These are phyloP conservation scores for Heliconius aoede DNA, from an alignment of 2,888 invertebrate genomes.

Conservation along the genomic window DNA sequence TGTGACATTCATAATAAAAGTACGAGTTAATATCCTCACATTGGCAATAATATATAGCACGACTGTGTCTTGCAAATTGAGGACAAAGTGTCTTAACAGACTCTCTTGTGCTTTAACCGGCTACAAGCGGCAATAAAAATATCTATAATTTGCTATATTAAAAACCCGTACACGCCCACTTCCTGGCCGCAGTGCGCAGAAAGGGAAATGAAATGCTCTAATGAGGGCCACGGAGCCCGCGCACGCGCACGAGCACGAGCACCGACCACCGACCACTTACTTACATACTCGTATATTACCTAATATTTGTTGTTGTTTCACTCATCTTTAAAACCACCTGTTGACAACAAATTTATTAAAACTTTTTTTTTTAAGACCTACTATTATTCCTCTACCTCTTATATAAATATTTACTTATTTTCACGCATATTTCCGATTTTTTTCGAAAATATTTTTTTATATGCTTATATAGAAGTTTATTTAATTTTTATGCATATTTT, in stretches of 20 bases:
- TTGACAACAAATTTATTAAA: neutral
- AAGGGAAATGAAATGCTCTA: constrained; percentile 42
- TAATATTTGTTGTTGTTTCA: constrained; percentile 25
- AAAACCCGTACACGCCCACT: neutral
- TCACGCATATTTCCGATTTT: too few species aligned
- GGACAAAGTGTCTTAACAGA: neutral
- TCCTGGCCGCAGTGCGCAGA: constrained; percentile 27
- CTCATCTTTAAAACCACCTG: neutral
- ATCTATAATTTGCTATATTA: neutral
- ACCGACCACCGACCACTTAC: too few species aligned
- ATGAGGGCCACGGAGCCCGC: constrained; percentile 25
- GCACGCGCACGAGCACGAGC: neutral
- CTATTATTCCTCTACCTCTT: too few species aligned
- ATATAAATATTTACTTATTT: too few species aligned
- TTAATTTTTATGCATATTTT: too few species aligned
- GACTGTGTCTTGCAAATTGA: too few species aligned
- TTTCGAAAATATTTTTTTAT: too few species aligned
- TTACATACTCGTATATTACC: neutral
- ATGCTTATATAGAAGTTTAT: too few species aligned
- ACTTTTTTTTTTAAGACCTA: too few species aligned
- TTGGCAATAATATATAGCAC: too few species aligned
- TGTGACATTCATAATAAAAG: too few species aligned
- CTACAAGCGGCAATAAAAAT: neutral
- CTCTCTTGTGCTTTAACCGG: neutral
- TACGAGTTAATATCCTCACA: too few species aligned